phyloP scores from a whole-genome alignment of 2,888 invertebrate genomes.

The Didymodactylos carnosus region DNA sequence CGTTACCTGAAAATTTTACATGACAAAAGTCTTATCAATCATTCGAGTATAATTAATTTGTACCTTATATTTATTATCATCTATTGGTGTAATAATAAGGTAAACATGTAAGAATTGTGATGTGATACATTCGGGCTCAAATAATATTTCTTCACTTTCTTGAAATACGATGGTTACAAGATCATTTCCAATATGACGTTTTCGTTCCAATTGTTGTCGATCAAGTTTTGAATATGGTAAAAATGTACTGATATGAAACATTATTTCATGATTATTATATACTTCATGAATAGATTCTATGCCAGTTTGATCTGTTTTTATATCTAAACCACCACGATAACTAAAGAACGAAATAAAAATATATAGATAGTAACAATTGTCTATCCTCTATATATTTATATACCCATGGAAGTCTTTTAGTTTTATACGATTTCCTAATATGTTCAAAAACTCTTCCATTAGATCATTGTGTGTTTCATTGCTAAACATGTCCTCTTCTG shows the following conservation, averaged over 20 bases:
- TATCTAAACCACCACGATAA: constrained; percentile 83
- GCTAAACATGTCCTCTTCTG: constrained; percentile 12
- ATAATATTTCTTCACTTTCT: constrained; percentile 68
- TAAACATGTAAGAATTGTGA: constrained; percentile 94
- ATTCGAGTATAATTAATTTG: no score
- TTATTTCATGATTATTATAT: constrained; percentile 74
- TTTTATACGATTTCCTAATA: constrained; percentile 4
- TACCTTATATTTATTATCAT: no score
- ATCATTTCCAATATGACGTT: constrained; percentile 71
- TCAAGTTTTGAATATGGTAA: constrained; percentile 66
- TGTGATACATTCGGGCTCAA: constrained; percentile 94
- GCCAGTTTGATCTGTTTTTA: constrained; percentile 72
- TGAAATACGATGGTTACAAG: constrained; percentile 74
- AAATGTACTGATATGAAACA: constrained; percentile 72
- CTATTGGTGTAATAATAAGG: constrained; percentile 70
- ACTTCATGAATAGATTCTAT: constrained; percentile 69
- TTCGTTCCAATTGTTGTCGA: constrained; percentile 48
- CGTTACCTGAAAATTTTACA: background rate
- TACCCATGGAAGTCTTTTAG: constrained; percentile 8
- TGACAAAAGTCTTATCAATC: no score
- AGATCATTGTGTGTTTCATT: constrained; percentile 7
- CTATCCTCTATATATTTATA: background rate
- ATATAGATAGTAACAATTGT: no score
- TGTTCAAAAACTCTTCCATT: constrained; percentile 7
- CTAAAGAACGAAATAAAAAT: no score